Conservation (phyloP, 2,888 invertebrate species). For the Andricus curvator region DNA sequence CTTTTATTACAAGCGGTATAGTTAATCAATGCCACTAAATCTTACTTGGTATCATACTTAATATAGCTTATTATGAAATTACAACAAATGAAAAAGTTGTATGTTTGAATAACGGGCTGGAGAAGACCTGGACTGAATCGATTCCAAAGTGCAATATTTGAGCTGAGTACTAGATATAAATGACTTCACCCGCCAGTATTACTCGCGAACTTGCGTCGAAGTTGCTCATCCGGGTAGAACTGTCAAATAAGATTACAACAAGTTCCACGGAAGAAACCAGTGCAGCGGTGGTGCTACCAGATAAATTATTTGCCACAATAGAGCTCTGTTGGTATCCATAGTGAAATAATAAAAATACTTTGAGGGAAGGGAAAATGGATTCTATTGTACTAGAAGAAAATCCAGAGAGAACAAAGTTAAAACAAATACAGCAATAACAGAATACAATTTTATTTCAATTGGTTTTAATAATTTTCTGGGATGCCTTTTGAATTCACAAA, state of each 20-base stretch:
- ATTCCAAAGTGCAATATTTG: constrained; percentile 23
- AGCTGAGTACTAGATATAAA: constrained; percentile 52
- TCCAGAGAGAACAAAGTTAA: background rate
- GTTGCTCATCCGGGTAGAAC: constrained; percentile 45
- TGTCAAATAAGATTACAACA: constrained; percentile 64
- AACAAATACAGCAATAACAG: background rate
- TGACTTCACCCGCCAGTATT: constrained; percentile 40
- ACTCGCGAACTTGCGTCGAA: constrained; percentile 49
- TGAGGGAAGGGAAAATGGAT: background rate
- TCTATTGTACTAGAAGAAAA: background rate
- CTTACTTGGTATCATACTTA: background rate
- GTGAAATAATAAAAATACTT: constrained; percentile 54
- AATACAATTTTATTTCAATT: background rate
- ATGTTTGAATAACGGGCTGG: background rate
- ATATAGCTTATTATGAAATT: background rate
- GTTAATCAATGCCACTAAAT: background rate
- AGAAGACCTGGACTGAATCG: constrained; percentile 7
- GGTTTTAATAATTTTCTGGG: background rate
- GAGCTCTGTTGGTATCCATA: constrained; percentile 45
- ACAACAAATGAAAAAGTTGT: constrained; percentile 7
- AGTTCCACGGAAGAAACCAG: constrained; percentile 49
- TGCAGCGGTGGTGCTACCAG: constrained; percentile 51
- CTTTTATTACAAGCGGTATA: background rate
- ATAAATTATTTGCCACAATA: constrained; percentile 65
- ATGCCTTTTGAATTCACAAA: background rate